These are phyloP conservation scores for Aphidoletes aphidimyza DNA, from an alignment of 2,888 invertebrate species.

Conservation along the genomic window DNA sequence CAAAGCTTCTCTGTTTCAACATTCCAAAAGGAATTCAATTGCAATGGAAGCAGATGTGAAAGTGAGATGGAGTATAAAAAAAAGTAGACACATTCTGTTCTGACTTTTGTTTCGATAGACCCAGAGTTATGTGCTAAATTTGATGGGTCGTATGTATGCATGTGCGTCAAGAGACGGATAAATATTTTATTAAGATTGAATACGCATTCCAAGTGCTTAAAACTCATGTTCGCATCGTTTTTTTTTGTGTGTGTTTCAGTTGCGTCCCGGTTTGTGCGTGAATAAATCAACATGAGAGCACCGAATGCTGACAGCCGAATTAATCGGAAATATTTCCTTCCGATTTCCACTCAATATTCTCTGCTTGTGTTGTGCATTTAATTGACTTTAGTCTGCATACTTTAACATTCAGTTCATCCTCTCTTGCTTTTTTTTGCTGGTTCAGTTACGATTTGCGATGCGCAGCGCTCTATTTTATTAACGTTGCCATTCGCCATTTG, in stretches of 20 bases:
- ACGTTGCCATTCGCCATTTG: background rate
- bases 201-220: slow-evolving; percentile 3
- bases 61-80: no score
- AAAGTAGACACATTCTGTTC: background rate
- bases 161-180: background rate
- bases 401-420: no score
- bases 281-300: background rate
- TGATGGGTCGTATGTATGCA: background rate
- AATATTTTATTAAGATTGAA: slow-evolving; percentile 11
- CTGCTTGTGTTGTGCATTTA: no score
- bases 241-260: no score
- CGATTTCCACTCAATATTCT: no score
- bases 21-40: background rate
- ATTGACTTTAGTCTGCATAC: no score
- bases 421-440: no score
- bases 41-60: background rate
- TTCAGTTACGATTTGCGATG: no score
- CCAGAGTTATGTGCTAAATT: background rate
- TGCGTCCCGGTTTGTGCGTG: background rate
- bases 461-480: no score
- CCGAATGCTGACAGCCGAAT: no score
- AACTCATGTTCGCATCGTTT: background rate
- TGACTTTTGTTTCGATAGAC: background rate
- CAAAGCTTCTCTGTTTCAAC: background rate
- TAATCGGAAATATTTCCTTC: background rate